Base-by-base conservation (phyloP, 1,140 invertebrate species). In the Penaeus vannamei region DNA sequence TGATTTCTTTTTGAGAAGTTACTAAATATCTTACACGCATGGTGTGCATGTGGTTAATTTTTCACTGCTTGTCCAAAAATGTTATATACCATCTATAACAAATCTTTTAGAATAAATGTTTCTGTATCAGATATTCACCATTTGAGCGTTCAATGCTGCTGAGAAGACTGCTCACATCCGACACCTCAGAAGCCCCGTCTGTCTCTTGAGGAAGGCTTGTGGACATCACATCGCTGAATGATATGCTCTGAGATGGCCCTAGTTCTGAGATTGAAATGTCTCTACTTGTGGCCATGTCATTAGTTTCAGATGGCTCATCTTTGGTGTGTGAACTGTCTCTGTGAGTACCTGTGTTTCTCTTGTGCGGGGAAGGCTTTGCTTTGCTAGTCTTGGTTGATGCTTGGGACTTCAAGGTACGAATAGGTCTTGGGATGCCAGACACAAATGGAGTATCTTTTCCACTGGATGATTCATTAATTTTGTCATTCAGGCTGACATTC, bases 81-180 rank as follows among this genome's bases (percentile, higher is more conserved):
- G 53, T 53, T 17, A 53, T 17, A 53, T 53, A 14, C 17, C 10
- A 53, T 53, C 10, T 53, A 53, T 53, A 8, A 53, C 17, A 53
- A 12, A 53, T n/a, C 7, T 59, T 61, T 32, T n/a, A 26, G 17
- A 36, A 26, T 17, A 80, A 26, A 32, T 36, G 42, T 0, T 46
- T 32, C 14, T 29, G 22, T 42, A 76, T 76, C 5, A 66, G 8
- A 64, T 72, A 86, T 84, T 80, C 53, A 91, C 79, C 88, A 91
- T 88, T 90, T 29, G 94, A 94, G 84, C 93, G 93, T 17, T 94
- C 94, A 92, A 94, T 93, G 72, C 94, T 94, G 80, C 94, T 94
- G 79, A 94, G 94, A 93, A 94, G 93, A 86, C 94, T 94, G 87
- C 94, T 94, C 2, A 94, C 85, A 91, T 94, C 94, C 8, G 94